These are phyloP conservation scores for Candoia aspera DNA, from an alignment of 2,113 vertebrate species.

Conservation along the genomic window DNA sequence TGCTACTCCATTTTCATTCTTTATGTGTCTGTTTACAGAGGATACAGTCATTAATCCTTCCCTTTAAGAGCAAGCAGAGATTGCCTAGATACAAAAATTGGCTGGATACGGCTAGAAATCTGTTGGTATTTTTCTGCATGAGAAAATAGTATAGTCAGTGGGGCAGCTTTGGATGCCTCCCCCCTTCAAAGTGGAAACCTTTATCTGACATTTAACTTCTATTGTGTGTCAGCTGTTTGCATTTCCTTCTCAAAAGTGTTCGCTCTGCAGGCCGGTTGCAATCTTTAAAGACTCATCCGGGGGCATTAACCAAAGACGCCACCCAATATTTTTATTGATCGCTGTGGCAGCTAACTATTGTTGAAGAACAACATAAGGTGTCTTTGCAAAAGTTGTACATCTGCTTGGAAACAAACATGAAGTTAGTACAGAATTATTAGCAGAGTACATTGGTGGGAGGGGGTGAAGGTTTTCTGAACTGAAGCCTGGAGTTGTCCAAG, in stretches of 20 bases:
- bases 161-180: constrained; percentile 1
- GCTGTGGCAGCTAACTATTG: not conserved
- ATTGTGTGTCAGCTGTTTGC: not conserved
- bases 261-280: not conserved
- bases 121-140: constrained; percentile 5
- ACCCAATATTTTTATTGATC: constrained; percentile 17
- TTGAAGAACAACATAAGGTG: not conserved
- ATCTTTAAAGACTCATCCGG: constrained; percentile 9
- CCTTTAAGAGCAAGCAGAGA: not conserved
- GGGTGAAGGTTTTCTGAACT: not conserved
- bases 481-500: not conserved
- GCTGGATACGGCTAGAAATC: not conserved
- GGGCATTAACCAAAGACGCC: constrained; percentile 18
- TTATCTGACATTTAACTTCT: not conserved
- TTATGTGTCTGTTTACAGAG: constrained; percentile 1
- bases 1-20: not conserved
- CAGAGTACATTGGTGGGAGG: not conserved
- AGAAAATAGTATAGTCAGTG: constrained; percentile 18
- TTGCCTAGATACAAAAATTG: not conserved
- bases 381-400: not conserved
- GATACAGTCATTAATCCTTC: constrained; percentile 13
- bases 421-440: no score
- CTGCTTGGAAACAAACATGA: no score
- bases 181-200: not conserved
- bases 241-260: constrained; percentile 33